Conservation (phyloP, 1,140 invertebrate genomes). For the Leptinotarsa undecemlineata region DNA sequence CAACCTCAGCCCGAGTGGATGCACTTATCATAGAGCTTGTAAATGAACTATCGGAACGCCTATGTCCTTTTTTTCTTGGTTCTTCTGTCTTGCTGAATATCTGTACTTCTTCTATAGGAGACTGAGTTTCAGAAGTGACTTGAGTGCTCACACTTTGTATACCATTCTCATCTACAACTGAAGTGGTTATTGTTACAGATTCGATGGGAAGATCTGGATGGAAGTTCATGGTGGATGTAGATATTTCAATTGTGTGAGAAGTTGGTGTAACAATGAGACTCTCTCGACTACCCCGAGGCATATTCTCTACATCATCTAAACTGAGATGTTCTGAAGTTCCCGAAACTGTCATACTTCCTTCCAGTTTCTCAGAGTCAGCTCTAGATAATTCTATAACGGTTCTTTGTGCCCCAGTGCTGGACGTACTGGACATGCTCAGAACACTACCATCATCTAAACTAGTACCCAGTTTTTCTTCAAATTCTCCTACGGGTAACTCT, state of each 20-base stretch:
- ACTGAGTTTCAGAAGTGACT: constrained; percentile 58
- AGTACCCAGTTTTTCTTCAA: constrained; percentile 58
- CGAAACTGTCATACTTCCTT: constrained; percentile 56
- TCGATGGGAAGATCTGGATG: constrained; percentile 49
- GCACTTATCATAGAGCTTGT: constrained; percentile 45
- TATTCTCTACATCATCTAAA: constrained; percentile 46
- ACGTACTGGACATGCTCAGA: constrained; percentile 62
- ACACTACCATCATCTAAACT: constrained; percentile 64
- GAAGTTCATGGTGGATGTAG: constrained; percentile 49
- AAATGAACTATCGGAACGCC: constrained; percentile 61
- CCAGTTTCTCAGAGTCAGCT: constrained; percentile 53
- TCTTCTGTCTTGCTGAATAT: constrained; percentile 54
- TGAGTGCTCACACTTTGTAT: constrained; percentile 60
- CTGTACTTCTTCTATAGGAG: constrained; percentile 55
- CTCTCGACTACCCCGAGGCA: constrained; percentile 42
- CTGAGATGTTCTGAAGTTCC: constrained; percentile 60
- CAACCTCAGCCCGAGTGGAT: constrained; percentile 28
- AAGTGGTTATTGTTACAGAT: constrained; percentile 62
- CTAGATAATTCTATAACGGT: constrained; percentile 61
- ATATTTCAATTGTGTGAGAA: constrained; percentile 49
- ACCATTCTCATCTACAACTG: constrained; percentile 58
- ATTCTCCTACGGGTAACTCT: constrained; percentile 48
- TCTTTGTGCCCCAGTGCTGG: constrained; percentile 56
- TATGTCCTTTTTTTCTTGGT: constrained; percentile 59
- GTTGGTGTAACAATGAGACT: constrained; percentile 42